Evolutionary conservation across 2,888 invertebrate species (phyloP).

Genomic region (Stenichneumon culpator): DNA sequence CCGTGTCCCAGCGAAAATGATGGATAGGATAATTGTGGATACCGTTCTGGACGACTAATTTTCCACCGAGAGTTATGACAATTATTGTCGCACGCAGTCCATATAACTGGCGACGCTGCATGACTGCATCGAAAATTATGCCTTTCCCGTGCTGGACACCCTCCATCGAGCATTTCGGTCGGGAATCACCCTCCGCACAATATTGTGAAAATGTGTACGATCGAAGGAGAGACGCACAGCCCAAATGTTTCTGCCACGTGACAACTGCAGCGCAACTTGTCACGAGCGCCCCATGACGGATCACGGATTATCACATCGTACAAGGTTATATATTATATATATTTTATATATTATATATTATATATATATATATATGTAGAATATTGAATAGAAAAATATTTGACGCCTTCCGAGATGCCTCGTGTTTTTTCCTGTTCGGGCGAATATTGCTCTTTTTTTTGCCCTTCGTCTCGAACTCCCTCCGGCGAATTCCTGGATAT

Average conservation of each 20-base stretch:
- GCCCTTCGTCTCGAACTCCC: neutral
- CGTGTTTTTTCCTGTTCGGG: neutral
- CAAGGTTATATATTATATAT: conserved; percentile 65
- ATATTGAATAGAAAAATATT: conserved; percentile 20
- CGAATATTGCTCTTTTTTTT: conserved; percentile 32
- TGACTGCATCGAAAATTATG: neutral
- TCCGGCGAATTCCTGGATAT: conserved; percentile 28
- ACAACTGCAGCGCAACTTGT: conserved; percentile 55
- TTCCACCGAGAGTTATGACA: conserved; percentile 36
- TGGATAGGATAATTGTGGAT: conserved; percentile 26
- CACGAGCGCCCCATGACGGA: conserved; percentile 62
- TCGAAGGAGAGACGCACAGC: conserved; percentile 14
- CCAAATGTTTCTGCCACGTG: conserved; percentile 61
- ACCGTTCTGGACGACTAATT: conserved; percentile 21
- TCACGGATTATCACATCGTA: conserved; percentile 68
- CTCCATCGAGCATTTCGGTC: conserved; percentile 41
- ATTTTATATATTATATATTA: too few species aligned
- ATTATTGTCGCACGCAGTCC: conserved; percentile 31
- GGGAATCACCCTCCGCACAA: conserved; percentile 31
- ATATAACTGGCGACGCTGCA: conserved; percentile 9
- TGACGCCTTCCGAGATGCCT: conserved; percentile 19
- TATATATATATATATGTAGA: conserved; percentile 37
- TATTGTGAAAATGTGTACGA: conserved; percentile 33
- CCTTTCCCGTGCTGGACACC: conserved; percentile 21
- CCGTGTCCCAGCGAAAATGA: neutral